Base-by-base conservation (phyloP, 1,140 invertebrate species). In the Subanguina moxae region DNA sequence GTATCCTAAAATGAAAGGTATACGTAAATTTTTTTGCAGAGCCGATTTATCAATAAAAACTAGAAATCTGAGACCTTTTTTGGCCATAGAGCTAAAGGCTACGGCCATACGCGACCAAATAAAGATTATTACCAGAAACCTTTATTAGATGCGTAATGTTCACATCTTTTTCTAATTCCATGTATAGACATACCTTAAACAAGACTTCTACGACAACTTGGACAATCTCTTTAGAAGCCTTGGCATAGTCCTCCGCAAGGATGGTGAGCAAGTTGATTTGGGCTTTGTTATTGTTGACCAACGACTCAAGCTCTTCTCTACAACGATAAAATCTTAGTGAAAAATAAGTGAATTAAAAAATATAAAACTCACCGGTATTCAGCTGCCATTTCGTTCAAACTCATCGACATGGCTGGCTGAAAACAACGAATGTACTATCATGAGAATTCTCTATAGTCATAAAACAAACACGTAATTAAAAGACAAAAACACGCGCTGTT, bases 241-340 rank as follows among this genome's bases (percentile, higher is more conserved):
- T 89, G 88, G 72, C 87, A 81, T 92, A 91, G 80, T 97, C 94
- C 83, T 96, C 94, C 13, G 94, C 94, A 71, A 97, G 85, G 87
- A 97, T 95, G 1, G 94, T 97, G 70, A 97, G 87, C 88, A 94
- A 91, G 84, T 92, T 94, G 83, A 97, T 97, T 23, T 92, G 86
- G 9, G 93, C 93, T 84, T 96, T 97, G 86, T 92, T 94, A 86
- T 97, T 97, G 76, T 90, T 88, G 57, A 88, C 91, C 43, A 97
- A 86, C 83, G 95, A 92, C 62, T 87, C 86, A 71, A 97, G 85
- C 56, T 76, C 72, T 3, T 42, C 45, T 57, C 78, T 73, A 57
- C 21, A 75, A 65, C n/a, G 17, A 48, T 19, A 25, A 11, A 1
- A 17, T 28, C 9, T 56, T 28, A 30, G 67, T 8, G 13, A 56